A percentile compares a stretch with the other conserved stretches of the same genome.
Evolutionary conservation across 2,113 vertebrate species (phyloP).

Genomic region (Dromas ardeola): DNA sequence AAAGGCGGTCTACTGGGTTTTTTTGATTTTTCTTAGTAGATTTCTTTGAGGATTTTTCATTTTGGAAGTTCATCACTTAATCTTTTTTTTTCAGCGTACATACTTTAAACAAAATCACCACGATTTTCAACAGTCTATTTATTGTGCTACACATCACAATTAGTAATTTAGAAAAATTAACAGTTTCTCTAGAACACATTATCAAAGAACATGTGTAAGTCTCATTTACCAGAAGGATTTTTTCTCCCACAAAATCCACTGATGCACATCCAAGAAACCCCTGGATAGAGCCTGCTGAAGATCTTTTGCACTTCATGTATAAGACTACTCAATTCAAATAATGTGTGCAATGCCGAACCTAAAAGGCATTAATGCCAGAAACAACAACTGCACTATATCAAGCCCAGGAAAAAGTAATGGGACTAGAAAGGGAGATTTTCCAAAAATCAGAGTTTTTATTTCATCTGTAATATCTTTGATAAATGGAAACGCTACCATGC

Average conservation of each 20-base stretch:
- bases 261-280: slow-evolving; percentile 63
- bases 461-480: slow-evolving; percentile 64
- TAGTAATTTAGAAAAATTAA: slow-evolving; percentile 50
- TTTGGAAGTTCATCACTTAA: slow-evolving; percentile 15
- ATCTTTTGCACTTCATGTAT: slow-evolving; percentile 67
- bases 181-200: slow-evolving; percentile 47
- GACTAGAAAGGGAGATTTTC: slow-evolving; percentile 65
- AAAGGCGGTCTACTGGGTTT: not conserved
- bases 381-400: slow-evolving; percentile 70
- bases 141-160: slow-evolving; percentile 33
- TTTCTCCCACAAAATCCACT: slow-evolving; percentile 54
- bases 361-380: slow-evolving; percentile 64
- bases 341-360: slow-evolving; percentile 23
- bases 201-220: slow-evolving; percentile 32
- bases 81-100: not conserved
- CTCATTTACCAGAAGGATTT: slow-evolving; percentile 20
- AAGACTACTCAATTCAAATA: slow-evolving; percentile 60
- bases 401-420: slow-evolving; percentile 55
- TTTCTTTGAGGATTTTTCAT: not conserved
- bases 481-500: slow-evolving; percentile 70
- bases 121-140: slow-evolving; percentile 50
- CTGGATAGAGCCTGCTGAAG: slow-evolving; percentile 56
- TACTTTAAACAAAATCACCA: slow-evolving; percentile 25
- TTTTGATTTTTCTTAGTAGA: not conserved
- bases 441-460: slow-evolving; percentile 70